These are phyloP conservation scores for Oryzias curvinotus DNA, from an alignment of 2,113 vertebrate genomes.

Conservation along the genomic window DNA sequence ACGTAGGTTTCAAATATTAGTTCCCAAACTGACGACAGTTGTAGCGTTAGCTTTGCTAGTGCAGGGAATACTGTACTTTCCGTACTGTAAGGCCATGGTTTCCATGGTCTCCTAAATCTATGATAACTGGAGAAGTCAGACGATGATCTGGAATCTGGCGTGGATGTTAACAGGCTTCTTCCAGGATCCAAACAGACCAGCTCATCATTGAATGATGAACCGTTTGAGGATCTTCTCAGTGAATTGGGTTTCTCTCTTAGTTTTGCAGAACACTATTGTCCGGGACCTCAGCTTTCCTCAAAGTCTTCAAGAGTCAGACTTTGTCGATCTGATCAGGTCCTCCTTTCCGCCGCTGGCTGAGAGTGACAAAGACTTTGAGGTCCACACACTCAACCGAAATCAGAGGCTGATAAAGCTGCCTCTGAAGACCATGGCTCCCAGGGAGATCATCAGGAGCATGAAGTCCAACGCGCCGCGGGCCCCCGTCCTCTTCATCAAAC, in stretches of 20 bases:
- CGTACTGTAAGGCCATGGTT: no score
- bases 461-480: background rate
- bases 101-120: no score
- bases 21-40: no score
- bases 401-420: constrained; percentile 6
- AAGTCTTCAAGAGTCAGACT: constrained; percentile 22
- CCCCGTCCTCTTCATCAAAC: constrained; percentile 24
- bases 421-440: background rate
- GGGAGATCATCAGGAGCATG: constrained; percentile 16
- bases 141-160: no score
- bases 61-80: no score
- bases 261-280: background rate
- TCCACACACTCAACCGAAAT: constrained; percentile 17
- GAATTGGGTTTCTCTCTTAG: constrained; percentile 1
- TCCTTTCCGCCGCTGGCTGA: constrained; percentile 36
- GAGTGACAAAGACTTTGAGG: background rate
- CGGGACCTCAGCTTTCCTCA: constrained; percentile 22
- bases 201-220: background rate
- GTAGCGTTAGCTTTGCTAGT: no score
- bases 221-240: background rate
- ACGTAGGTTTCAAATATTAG: no score
- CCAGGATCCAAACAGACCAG: background rate
- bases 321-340: constrained; percentile 36
- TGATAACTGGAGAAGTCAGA: no score
- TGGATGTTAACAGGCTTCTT: no score